phyloP scores from a whole-genome alignment of 2,888 invertebrate species.

The Unio pictorum region DNA sequence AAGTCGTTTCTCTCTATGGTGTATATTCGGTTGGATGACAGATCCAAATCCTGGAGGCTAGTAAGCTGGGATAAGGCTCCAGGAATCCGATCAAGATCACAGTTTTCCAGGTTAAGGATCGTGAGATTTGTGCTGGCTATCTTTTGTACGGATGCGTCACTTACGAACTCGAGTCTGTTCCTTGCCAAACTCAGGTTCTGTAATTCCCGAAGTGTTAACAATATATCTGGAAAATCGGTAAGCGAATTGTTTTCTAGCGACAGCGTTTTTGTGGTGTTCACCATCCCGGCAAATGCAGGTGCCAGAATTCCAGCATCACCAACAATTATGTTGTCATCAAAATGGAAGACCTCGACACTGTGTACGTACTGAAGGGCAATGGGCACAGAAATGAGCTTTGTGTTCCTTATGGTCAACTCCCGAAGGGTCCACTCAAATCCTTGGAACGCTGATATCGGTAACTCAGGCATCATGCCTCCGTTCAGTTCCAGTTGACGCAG shows the following conservation, averaged over 20 bases:
- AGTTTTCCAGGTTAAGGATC: constrained; percentile 26
- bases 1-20: constrained; percentile 42
- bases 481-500: constrained; percentile 25
- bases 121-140: constrained; percentile 26
- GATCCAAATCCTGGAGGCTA: constrained; percentile 24
- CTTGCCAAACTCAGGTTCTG: constrained; percentile 30
- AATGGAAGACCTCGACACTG: too few relatives aligned
- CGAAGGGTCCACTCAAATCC: too few relatives aligned
- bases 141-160: constrained; percentile 29
- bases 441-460: too few relatives aligned
- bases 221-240: constrained; percentile 32
- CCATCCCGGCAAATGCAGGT: constrained; percentile 35
- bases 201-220: constrained; percentile 23
- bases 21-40: constrained; percentile 37
- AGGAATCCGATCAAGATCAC: constrained; percentile 40
- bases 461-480: constrained; percentile 23
- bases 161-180: constrained; percentile 35
- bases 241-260: constrained; percentile 36
- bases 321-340: too few relatives aligned
- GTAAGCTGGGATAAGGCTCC: constrained; percentile 29
- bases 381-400: too few relatives aligned
- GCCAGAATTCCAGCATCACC: too few relatives aligned
- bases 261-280: constrained; percentile 15
- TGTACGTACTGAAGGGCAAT: too few relatives aligned
- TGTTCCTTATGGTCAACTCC: too few relatives aligned